phyloP scores from a whole-genome alignment of 2,888 invertebrate genomes.

The Drosophila tanythrix region DNA sequence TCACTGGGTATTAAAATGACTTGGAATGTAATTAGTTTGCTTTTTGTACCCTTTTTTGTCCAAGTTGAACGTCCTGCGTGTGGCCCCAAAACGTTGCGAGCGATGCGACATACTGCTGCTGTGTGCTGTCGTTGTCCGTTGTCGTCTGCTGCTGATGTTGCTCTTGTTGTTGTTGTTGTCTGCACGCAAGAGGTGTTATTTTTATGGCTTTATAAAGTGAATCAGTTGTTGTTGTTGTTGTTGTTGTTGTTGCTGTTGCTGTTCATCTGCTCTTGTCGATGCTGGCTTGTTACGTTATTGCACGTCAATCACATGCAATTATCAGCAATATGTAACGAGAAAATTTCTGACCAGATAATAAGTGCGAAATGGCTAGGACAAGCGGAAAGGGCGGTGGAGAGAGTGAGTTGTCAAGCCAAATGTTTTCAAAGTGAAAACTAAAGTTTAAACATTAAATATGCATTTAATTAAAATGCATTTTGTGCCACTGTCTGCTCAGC shows the following conservation, averaged over 20 bases:
- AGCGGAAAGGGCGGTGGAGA: background rate
- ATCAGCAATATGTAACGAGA: slow-evolving; percentile 21
- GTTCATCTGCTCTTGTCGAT: slow-evolving; percentile 19
- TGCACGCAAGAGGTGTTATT: slow-evolving; percentile 69
- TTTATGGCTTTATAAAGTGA: slow-evolving; percentile 77
- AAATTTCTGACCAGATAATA: slow-evolving; percentile 13
- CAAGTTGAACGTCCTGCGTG: slow-evolving; percentile 67
- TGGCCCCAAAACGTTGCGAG: slow-evolving; percentile 61
- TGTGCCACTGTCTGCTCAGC: slow-evolving; percentile 2
- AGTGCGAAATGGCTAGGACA: background rate
- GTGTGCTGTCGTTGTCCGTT: slow-evolving; percentile 10
- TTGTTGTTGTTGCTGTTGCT: slow-evolving; percentile 15
- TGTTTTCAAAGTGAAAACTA: slow-evolving; percentile 5
- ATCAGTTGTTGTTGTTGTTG: slow-evolving; percentile 30
- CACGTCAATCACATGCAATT: slow-evolving; percentile 61
- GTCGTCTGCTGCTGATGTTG: slow-evolving; percentile 20
- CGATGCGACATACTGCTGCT: slow-evolving; percentile 43
- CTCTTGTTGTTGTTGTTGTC: slow-evolving; percentile 29
- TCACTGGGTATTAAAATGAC: slow-evolving; percentile 75
- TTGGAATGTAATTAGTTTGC: slow-evolving; percentile 80
- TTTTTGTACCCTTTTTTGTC: slow-evolving; percentile 50
- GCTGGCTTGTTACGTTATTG: slow-evolving; percentile 51
- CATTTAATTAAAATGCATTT: slow-evolving; percentile 2
- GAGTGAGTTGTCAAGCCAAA: background rate
- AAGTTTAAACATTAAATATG: background rate